phyloP scores from a whole-genome alignment of 2,797 vertebrate genomes.

The Falco naumanni region DNA sequence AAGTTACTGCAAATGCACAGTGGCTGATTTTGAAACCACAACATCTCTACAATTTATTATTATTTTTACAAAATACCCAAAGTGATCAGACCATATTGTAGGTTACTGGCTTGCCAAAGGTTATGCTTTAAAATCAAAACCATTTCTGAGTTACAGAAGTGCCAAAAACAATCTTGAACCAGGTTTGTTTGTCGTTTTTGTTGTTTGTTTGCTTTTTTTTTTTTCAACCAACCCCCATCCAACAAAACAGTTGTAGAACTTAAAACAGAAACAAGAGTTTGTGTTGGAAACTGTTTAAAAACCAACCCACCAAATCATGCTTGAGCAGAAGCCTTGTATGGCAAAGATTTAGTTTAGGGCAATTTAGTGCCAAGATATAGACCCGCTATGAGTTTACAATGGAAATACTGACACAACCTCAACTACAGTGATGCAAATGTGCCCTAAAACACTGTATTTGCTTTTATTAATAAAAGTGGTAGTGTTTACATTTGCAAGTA shows the following conservation, averaged over 20 bases:
- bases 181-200: constrained; percentile 5
- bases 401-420: constrained; percentile 70
- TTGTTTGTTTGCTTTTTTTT: neutral
- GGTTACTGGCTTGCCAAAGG: constrained; percentile 64
- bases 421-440: constrained; percentile 66
- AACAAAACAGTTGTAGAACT: constrained; percentile 58
- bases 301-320: constrained; percentile 43
- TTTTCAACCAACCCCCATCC: constrained; percentile 52
- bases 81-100: constrained; percentile 70
- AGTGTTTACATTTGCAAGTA: constrained; percentile 73
- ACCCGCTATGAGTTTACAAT: constrained; percentile 58
- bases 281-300: constrained; percentile 55
- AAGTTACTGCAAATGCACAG: constrained; percentile 70
- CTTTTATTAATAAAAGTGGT: constrained; percentile 75
- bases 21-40: constrained; percentile 70
- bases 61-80: constrained; percentile 75
- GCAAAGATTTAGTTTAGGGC: constrained; percentile 39
- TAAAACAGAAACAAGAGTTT: constrained; percentile 64
- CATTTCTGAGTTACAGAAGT: constrained; percentile 71
- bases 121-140: constrained; percentile 67
- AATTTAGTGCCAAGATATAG: constrained; percentile 64
- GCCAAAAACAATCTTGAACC: constrained; percentile 64
- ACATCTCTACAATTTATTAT: constrained; percentile 74
- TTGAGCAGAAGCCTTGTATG: constrained; percentile 36
- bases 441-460: constrained; percentile 70